phyloP scores from a whole-genome alignment of 2,113 vertebrate species.

The Diphyllodes magnificus region DNA sequence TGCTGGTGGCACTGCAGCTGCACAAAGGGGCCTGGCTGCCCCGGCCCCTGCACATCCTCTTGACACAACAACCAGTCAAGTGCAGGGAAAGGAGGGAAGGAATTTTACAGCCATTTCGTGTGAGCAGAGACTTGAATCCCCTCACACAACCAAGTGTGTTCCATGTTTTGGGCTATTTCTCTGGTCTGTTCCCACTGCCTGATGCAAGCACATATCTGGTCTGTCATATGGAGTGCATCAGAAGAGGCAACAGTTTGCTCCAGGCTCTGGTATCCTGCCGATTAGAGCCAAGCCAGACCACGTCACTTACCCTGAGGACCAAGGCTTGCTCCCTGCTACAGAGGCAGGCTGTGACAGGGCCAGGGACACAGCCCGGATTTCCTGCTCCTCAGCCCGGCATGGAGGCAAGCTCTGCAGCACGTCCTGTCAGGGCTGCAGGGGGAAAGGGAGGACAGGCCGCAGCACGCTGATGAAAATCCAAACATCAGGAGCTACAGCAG shows the following conservation, averaged over 20 bases:
- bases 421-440: neutral
- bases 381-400: neutral
- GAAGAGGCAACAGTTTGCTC: neutral
- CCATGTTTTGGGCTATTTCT: neutral
- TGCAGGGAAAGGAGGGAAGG: neutral
- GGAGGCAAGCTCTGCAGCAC: neutral
- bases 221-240: neutral
- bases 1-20: neutral
- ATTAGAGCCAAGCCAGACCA: neutral
- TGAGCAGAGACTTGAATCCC: neutral
- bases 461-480: neutral
- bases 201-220: neutral
- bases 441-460: neutral
- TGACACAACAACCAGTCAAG: neutral
- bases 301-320: neutral
- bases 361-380: neutral
- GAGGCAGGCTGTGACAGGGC: neutral
- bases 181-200: neutral
- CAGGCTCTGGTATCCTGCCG: neutral
- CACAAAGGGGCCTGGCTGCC: neutral
- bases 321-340: neutral
- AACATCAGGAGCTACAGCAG: neutral
- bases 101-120: neutral
- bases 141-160: neutral
- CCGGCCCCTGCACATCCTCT: fast-evolving